Evolutionary conservation across 2,113 vertebrate species (phyloP).

Genomic region (Morone chrysops): DNA sequence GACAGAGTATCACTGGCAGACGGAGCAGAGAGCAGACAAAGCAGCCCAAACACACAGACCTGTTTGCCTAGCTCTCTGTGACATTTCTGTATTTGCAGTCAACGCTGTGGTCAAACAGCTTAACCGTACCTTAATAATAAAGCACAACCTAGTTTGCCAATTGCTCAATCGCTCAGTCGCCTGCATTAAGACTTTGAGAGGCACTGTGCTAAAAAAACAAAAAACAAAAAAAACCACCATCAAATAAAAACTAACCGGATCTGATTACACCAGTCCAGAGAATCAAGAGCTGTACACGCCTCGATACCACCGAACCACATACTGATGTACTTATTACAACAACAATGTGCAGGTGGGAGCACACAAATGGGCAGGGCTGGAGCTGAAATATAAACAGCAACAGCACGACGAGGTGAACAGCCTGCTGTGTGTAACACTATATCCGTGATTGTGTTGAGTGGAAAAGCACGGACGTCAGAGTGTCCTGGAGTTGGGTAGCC

Average conservation of each 20-base stretch:
- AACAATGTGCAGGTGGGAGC: neutral
- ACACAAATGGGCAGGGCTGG: neutral
- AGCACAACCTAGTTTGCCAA: neutral
- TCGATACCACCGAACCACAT: neutral
- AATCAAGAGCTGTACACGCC: neutral
- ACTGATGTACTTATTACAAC: neutral
- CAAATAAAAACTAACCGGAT: neutral
- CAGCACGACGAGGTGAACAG: neutral
- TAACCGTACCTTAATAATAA: neutral
- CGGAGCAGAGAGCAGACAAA: neutral
- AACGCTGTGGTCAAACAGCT: neutral
- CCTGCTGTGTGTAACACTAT: conserved; percentile 37
- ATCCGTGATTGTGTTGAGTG: conserved; percentile 40
- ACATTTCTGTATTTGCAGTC: neutral
- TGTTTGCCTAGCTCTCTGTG: conserved; percentile 16
- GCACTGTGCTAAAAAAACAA: neutral
- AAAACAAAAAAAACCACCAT: neutral
- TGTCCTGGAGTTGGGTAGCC: conserved; percentile 48
- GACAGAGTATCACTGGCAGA: conserved; percentile 4
- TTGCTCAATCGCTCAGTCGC: neutral
- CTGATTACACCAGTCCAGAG: neutral
- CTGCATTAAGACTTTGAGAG: neutral
- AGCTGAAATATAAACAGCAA: conserved; percentile 6
- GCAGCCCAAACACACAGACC: neutral
- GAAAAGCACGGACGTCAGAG: conserved; percentile 59